phyloP scores from a whole-genome alignment of 2,797 vertebrate species.

The Lithobates sylvaticus region DNA sequence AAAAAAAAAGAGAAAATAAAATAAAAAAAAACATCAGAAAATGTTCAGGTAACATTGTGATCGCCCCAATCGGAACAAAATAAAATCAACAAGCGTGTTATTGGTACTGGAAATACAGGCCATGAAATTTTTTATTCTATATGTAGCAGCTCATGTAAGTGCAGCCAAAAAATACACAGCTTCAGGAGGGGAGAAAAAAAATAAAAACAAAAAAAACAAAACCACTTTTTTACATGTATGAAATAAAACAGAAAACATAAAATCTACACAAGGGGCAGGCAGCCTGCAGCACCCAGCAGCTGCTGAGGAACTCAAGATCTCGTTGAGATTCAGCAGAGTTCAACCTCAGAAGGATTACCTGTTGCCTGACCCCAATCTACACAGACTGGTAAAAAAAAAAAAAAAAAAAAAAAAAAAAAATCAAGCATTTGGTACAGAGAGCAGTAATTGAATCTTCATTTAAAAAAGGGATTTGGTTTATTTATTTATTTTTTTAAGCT shows the following conservation, averaged over 20 bases:
- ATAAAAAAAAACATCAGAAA: neutral
- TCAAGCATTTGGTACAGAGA: constrained; percentile 82
- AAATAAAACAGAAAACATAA: constrained; percentile 88
- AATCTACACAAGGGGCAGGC: constrained; percentile 84
- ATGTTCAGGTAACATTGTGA: neutral
- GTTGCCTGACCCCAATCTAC: constrained; percentile 67
- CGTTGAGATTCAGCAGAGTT: neutral
- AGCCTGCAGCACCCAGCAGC: neutral
- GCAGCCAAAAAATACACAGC: constrained; percentile 87
- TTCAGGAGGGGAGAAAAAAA: constrained; percentile 80
- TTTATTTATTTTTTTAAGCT: constrained; percentile 74
- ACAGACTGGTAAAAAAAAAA: constrained; percentile 86
- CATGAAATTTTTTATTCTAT: constrained; percentile 81
- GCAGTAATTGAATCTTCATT: constrained; percentile 77
- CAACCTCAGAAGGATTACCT: neutral
- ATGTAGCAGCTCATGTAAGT: constrained; percentile 88
- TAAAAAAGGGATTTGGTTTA: constrained; percentile 71
- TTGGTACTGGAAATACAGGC: constrained; percentile 80
- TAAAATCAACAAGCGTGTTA: neutral
- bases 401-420: constrained; percentile 83
- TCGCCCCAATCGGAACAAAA: neutral
- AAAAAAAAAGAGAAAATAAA: neutral
- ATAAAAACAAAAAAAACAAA: constrained; percentile 78
- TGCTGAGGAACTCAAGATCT: neutral
- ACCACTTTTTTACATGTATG: constrained; percentile 83